Percentiles rank a stretch among this genome's conserved stretches.
Evolutionary conservation across 2,888 invertebrate genomes (phyloP).

Genomic region (Nycteola revayana): DNA sequence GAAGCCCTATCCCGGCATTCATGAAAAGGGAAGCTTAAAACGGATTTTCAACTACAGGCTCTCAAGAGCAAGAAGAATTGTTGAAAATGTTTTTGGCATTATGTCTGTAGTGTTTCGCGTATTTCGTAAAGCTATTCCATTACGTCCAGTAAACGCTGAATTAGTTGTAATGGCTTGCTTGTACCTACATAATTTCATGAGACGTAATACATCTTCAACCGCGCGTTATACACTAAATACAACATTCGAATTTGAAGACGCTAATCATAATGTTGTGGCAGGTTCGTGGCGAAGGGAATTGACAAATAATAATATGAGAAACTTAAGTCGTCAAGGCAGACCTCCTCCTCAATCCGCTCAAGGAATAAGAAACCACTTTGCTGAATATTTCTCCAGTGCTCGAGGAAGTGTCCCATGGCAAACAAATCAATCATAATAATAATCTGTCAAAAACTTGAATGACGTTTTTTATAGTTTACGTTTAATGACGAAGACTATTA

Average conservation of each 20-base stretch:
- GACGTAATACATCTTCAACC: conserved; percentile 8
- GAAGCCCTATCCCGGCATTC: conserved; percentile 23
- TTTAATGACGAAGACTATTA: too few relatives aligned
- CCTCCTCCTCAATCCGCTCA: conserved; percentile 1
- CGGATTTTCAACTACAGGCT: conserved; percentile 20
- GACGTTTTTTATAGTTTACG: not conserved
- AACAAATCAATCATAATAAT: too few relatives aligned
- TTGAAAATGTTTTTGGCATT: conserved; percentile 26
- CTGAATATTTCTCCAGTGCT: not conserved
- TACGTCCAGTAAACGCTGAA: conserved; percentile 8
- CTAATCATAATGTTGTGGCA: conserved; percentile 10
- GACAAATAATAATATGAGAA: not conserved
- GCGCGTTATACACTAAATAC: conserved; percentile 12
- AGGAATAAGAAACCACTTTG: conserved; percentile 9
- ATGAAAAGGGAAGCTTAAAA: conserved; percentile 11
- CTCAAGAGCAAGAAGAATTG: conserved; percentile 25
- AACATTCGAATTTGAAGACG: conserved; percentile 16
- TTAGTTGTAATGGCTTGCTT: conserved; percentile 21
- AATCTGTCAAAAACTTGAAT: too few relatives aligned
- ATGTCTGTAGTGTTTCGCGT: conserved; percentile 14
- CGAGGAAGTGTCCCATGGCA: not conserved
- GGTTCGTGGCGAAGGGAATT: conserved; percentile 5
- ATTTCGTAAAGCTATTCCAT: conserved; percentile 6
- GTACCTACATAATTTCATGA: conserved; percentile 13
- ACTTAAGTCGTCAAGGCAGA: conserved; percentile 1